Percentiles rank a stretch among this genome's conserved stretches.
Evolutionary conservation across 2,888 invertebrate species (phyloP).

Genomic region (Oligia strigilis): DNA sequence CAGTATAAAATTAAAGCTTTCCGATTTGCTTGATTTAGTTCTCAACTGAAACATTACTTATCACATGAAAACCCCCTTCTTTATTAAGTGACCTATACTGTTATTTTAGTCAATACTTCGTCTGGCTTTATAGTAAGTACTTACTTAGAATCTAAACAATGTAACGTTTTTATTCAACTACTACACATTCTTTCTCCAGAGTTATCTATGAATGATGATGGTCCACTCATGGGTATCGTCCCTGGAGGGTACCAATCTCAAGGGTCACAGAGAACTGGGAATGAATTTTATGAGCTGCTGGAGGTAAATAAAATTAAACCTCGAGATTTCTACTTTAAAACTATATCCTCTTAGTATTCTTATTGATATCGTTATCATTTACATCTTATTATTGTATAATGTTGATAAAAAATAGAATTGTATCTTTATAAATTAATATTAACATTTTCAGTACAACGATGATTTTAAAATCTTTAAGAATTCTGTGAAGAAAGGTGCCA

Average conservation of each 20-base stretch:
- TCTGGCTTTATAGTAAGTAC: not conserved
- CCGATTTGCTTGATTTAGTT: not conserved
- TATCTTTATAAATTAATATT: not conserved
- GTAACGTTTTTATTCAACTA: not conserved
- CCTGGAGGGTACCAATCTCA: conserved; percentile 70
- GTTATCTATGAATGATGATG: conserved; percentile 45
- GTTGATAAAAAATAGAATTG: not conserved
- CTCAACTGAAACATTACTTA: too few species aligned
- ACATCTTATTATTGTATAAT: not conserved
- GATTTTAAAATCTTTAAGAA: conserved; percentile 72
- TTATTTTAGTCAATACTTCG: not conserved
- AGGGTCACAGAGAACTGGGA: conserved; percentile 58
- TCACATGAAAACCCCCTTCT: too few species aligned
- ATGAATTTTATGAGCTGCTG: conserved; percentile 36
- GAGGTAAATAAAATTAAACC: conserved; percentile 43
- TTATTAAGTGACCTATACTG: not conserved
- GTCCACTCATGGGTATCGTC: conserved; percentile 56
- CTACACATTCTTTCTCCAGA: conserved; percentile 44
- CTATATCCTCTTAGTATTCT: not conserved
- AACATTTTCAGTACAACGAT: conserved; percentile 76
- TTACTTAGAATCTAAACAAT: not conserved
- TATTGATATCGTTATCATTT: not conserved
- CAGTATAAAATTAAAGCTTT: not conserved
- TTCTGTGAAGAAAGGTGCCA: conserved; percentile 75
- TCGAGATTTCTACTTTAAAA: not conserved